Evolutionary conservation across 2,888 invertebrate genomes (phyloP).

Genomic region (Nemapogon koenigi): DNA sequence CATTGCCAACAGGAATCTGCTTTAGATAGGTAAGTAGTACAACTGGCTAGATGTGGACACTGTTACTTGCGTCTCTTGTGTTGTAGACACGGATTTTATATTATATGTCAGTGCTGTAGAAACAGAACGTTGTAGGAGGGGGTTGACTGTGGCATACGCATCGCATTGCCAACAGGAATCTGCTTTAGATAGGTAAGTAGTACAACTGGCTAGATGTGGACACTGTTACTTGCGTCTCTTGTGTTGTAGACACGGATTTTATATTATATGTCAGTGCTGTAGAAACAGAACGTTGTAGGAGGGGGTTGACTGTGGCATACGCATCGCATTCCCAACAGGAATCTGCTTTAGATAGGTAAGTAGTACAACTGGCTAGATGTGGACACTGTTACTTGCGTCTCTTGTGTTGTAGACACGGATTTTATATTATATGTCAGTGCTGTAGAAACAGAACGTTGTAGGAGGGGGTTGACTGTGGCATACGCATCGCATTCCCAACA

Average conservation of each 20-base stretch:
- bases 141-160: conserved; percentile 94
- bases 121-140: conserved; percentile 90
- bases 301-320: conserved; percentile 93
- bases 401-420: conserved; percentile 84
- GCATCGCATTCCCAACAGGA: conserved; percentile 99
- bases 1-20: conserved; percentile 97
- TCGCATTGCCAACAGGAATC: conserved; percentile 98
- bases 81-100: conserved; percentile 89
- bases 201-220: too few species aligned
- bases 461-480: conserved; percentile 89
- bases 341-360: conserved; percentile 84
- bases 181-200: conserved; percentile 80
- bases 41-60: too few species aligned
- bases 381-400: too few species aligned
- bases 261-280: conserved; percentile 96
- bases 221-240: too few species aligned
- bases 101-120: conserved; percentile 96
- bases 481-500: conserved; percentile 99
- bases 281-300: conserved; percentile 90
- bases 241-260: conserved; percentile 88
- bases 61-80: too few species aligned
- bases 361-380: too few species aligned
- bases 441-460: conserved; percentile 90
- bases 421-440: conserved; percentile 98
- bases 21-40: conserved; percentile 79